Percentiles rank a stretch among this genome's conserved stretches.
Evolutionary conservation across 2,113 vertebrate genomes (phyloP).

Genomic region (Terrapene triunguis): DNA sequence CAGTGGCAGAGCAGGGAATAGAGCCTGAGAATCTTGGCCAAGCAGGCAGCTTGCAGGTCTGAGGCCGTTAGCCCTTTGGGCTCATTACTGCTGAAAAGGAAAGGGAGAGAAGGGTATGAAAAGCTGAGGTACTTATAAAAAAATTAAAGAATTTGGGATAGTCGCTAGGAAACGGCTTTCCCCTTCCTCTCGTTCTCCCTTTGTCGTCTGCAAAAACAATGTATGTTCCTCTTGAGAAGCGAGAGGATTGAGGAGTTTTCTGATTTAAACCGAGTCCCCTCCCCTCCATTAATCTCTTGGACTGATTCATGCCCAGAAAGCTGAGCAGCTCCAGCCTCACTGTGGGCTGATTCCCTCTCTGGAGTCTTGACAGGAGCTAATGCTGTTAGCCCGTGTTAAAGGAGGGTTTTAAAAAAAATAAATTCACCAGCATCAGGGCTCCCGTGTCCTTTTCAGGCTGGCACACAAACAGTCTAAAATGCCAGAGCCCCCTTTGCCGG

Average conservation of each 20-base stretch:
- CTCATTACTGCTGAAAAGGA: neutral
- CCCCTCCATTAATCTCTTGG: slow-evolving; percentile 31
- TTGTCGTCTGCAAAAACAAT: rapidly evolving
- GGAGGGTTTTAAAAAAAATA: slow-evolving; percentile 19
- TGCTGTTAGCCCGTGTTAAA: slow-evolving; percentile 50
- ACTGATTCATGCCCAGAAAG: neutral
- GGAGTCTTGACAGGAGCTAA: slow-evolving; percentile 60
- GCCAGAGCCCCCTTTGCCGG: neutral
- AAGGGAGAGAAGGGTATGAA: rapidly evolving
- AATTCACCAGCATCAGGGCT: rapidly evolving
- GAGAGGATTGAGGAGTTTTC: slow-evolving; percentile 2
- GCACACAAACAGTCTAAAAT: neutral
- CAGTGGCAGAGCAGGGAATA: neutral
- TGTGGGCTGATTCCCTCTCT: slow-evolving; percentile 17
- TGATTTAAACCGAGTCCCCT: slow-evolving; percentile 11
- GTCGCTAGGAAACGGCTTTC: neutral
- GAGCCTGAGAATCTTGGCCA: neutral
- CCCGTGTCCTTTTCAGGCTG: neutral
- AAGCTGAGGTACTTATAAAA: neutral
- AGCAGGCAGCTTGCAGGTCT: neutral
- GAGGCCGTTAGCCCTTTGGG: neutral
- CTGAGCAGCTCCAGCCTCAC: slow-evolving; percentile 33
- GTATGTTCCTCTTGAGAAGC: rapidly evolving
- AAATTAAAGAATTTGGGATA: neutral
- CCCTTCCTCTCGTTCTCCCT: neutral